Conservation (phyloP, 2,888 invertebrate genomes). For the Ariolimax columbianus region DNA sequence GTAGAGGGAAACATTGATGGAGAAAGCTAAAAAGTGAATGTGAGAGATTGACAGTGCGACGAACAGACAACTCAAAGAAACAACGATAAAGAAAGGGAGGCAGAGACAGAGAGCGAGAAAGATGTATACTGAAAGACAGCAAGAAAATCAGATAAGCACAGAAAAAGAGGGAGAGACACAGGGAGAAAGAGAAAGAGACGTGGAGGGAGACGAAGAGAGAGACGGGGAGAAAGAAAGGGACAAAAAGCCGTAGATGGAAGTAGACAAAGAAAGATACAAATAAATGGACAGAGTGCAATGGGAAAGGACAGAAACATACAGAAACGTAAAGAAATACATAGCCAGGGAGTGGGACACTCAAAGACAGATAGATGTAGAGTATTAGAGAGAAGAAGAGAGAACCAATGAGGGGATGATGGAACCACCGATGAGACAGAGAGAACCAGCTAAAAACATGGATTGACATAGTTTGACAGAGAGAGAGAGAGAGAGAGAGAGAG, state of each 20-base stretch:
- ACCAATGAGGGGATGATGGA: too few species aligned
- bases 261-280: neutral
- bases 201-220: neutral
- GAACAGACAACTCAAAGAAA: too few species aligned
- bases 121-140: neutral
- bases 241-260: neutral
- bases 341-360: neutral
- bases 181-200: neutral
- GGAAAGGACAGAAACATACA: neutral
- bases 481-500: too few species aligned
- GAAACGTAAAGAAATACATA: neutral
- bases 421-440: too few species aligned
- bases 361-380: neutral
- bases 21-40: neutral
- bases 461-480: neutral
- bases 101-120: neutral
- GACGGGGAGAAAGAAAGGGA: neutral
- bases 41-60: neutral
- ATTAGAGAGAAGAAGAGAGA: too few species aligned
- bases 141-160: neutral
- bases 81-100: neutral
- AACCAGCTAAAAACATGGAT: too few species aligned
- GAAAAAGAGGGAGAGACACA: neutral
- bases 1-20: neutral
- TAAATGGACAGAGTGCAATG: neutral